Evolutionary conservation across 2,888 invertebrate species (phyloP).

Genomic region (Drosophila austrosaltans): DNA sequence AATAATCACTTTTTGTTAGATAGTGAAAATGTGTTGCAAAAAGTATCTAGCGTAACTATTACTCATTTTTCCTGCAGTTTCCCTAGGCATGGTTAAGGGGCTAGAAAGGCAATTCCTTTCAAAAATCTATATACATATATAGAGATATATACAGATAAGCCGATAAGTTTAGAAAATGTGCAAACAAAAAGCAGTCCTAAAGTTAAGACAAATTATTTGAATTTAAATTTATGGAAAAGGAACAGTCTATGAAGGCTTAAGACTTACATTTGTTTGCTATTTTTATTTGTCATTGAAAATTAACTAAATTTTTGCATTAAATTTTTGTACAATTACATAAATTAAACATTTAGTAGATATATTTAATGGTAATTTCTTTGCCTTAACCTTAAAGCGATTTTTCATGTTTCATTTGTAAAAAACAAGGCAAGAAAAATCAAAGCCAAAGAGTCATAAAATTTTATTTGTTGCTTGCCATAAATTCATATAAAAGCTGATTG

Average conservation of each 20-base stretch:
- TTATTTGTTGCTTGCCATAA: constrained; percentile 40
- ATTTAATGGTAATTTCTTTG: constrained; percentile 1
- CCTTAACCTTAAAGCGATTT: constrained; percentile 15
- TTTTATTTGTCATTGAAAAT: not conserved
- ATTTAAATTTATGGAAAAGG: too few relatives aligned
- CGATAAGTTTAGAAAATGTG: too few relatives aligned
- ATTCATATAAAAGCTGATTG: constrained; percentile 46
- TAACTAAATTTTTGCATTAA: not conserved
- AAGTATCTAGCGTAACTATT: not conserved
- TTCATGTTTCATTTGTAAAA: constrained; percentile 8
- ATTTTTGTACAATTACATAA: not conserved
- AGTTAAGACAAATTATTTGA: too few relatives aligned
- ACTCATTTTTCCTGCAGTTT: not conserved
- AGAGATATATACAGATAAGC: too few relatives aligned
- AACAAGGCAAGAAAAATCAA: constrained; percentile 20
- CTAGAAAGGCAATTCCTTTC: not conserved
- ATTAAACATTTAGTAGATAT: not conserved
- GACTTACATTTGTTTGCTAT: not conserved
- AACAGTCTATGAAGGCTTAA: too few relatives aligned
- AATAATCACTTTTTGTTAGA: constrained; percentile 23
- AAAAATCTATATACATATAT: not conserved
- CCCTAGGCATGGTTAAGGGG: constrained; percentile 1
- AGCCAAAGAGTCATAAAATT: constrained; percentile 25
- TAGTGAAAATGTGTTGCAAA: constrained; percentile 42
- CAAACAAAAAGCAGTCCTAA: too few relatives aligned